Evolutionary conservation across 2,888 invertebrate genomes (phyloP).

Genomic region (Lordiphosa fenestrarum): DNA sequence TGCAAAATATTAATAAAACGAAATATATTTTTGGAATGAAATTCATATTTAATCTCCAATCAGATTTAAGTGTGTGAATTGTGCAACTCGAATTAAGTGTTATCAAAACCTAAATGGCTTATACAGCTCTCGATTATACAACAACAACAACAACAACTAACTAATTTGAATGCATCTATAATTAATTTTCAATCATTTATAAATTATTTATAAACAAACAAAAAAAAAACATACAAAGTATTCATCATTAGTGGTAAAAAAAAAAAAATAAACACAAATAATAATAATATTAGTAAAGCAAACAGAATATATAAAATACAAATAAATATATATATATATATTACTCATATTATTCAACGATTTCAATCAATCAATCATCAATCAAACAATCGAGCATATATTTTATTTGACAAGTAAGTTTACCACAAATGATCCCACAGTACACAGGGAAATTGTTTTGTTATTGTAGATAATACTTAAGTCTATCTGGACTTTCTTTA

Average conservation of each 20-base stretch:
- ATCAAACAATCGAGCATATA: conserved; percentile 48
- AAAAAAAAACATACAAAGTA: conserved; percentile 29
- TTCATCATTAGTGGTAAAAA: conserved; percentile 32
- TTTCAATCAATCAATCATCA: conserved; percentile 58
- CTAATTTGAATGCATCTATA: conserved; percentile 26
- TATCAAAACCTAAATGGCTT: conserved; percentile 20
- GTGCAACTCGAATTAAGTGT: conserved; percentile 23
- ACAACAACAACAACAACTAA: conserved; percentile 15
- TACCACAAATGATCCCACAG: not conserved
- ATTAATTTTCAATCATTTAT: conserved; percentile 17
- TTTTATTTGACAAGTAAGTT: conserved; percentile 25
- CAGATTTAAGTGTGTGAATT: conserved; percentile 15
- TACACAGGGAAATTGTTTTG: too few species aligned
- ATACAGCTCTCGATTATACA: conserved; percentile 17
- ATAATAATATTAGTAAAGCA: conserved; percentile 1
- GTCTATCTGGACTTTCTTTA: too few species aligned
- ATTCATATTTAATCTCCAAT: conserved; percentile 16
- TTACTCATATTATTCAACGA: conserved; percentile 50
- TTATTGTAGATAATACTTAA: too few species aligned
- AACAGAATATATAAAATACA: conserved; percentile 1
- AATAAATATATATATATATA: conserved; percentile 22
- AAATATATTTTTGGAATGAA: conserved; percentile 55
- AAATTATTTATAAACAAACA: conserved; percentile 20
- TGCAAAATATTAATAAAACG: conserved; percentile 49
- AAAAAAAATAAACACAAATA: conserved; percentile 22